phyloP scores from a whole-genome alignment of 2,797 vertebrate species.

The Centroberyx gerrardi region DNA sequence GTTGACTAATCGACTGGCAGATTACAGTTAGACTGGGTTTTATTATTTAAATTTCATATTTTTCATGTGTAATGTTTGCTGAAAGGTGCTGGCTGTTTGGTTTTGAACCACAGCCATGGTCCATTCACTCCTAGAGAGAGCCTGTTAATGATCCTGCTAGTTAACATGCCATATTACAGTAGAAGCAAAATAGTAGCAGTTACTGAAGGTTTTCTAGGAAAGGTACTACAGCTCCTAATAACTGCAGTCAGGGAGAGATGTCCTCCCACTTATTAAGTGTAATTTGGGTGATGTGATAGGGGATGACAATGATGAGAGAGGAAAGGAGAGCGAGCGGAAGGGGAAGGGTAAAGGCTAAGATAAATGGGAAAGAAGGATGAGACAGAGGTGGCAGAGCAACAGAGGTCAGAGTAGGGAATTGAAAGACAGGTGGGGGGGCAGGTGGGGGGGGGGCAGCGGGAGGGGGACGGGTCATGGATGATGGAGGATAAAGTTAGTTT shows the following conservation, averaged over 20 bases:
- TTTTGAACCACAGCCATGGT: too few relatives aligned
- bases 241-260: neutral
- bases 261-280: constrained; percentile 9
- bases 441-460: neutral
- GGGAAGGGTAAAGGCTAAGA: neutral
- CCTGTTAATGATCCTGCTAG: too few relatives aligned
- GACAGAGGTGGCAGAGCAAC: constrained; percentile 15
- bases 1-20: too few relatives aligned
- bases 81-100: too few relatives aligned
- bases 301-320: constrained; percentile 17
- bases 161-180: neutral
- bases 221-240: constrained; percentile 12
- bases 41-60: too few relatives aligned
- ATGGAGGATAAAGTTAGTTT: constrained; percentile 65
- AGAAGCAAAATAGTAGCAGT: neutral
- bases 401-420: constrained; percentile 5
- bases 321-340: neutral
- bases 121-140: neutral
- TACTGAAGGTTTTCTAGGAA: neutral
- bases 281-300: constrained; percentile 27
- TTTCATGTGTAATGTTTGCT: too few relatives aligned
- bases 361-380: constrained; percentile 12
- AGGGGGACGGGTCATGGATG: constrained; percentile 35
- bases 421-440: constrained; percentile 26
- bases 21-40: too few relatives aligned